Conservation (phyloP, 2,113 vertebrate species). For the Gorsachius goisagi region DNA sequence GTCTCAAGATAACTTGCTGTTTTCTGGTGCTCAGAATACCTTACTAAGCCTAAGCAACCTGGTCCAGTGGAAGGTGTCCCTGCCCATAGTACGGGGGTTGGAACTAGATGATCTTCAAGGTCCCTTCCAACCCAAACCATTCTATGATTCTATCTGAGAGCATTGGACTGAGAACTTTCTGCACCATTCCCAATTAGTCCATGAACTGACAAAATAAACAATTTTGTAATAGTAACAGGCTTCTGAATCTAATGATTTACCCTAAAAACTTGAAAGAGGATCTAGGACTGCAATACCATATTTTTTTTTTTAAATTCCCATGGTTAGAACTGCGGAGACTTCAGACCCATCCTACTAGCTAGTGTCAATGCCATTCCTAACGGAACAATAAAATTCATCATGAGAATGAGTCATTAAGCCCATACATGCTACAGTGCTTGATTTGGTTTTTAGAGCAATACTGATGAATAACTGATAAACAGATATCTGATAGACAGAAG, state of each 20-base stretch:
- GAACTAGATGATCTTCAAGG: too few species aligned
- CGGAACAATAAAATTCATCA: background rate
- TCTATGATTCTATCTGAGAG: background rate
- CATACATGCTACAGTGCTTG: accelerated
- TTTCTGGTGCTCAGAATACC: background rate
- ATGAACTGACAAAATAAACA: background rate
- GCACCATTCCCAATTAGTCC: background rate
- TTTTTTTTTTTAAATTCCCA: background rate
- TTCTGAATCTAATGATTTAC: background rate
- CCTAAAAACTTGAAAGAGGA: background rate
- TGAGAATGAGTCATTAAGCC: background rate
- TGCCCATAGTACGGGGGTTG: too few species aligned
- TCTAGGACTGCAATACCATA: background rate
- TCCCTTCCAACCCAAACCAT: too few species aligned
- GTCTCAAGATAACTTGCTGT: background rate
- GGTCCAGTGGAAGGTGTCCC: too few species aligned
- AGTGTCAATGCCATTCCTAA: background rate
- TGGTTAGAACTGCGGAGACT: accelerated
- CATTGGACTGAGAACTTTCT: background rate
- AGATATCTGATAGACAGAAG: background rate
- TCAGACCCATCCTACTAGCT: background rate
- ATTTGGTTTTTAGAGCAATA: background rate
- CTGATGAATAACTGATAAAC: background rate
- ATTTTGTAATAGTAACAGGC: background rate
- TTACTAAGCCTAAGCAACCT: background rate